phyloP scores from a whole-genome alignment of 2,797 vertebrate species.

The Melanotaenia pygmaea region DNA sequence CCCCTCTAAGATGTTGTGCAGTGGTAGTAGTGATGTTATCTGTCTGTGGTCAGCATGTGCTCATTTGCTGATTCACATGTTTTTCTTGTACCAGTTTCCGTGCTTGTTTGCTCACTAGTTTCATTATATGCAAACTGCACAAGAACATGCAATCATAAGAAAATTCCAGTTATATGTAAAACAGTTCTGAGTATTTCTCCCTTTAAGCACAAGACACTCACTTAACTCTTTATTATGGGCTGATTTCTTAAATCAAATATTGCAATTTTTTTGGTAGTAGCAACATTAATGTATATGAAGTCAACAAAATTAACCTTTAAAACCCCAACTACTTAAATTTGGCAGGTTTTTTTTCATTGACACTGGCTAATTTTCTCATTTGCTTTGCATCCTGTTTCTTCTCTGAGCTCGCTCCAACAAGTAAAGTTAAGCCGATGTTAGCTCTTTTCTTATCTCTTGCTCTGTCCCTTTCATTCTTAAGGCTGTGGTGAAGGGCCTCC shows the following conservation, averaged over 20 bases:
- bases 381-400: too few species aligned
- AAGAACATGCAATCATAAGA: neutral
- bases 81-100: neutral
- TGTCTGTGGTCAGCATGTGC: neutral
- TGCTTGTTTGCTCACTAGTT: neutral
- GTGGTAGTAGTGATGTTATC: slow-evolving; percentile 5
- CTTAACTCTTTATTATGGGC: neutral
- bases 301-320: too few species aligned
- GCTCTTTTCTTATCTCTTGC: too few species aligned
- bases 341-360: too few species aligned
- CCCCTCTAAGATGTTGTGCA: neutral
- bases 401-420: too few species aligned
- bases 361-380: too few species aligned
- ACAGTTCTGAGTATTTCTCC: neutral
- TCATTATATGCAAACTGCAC: too few species aligned
- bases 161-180: neutral
- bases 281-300: too few species aligned
- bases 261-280: neutral
- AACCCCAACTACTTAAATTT: too few species aligned
- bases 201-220: neutral
- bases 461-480: neutral
- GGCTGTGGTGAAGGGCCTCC: neutral
- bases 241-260: neutral
- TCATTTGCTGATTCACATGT: neutral
- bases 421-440: too few species aligned